Evolutionary conservation across 2,888 invertebrate genomes (phyloP), one percentile per base, ranked within the genome.

Genomic region (Leptopilina drosophilae): DNA sequence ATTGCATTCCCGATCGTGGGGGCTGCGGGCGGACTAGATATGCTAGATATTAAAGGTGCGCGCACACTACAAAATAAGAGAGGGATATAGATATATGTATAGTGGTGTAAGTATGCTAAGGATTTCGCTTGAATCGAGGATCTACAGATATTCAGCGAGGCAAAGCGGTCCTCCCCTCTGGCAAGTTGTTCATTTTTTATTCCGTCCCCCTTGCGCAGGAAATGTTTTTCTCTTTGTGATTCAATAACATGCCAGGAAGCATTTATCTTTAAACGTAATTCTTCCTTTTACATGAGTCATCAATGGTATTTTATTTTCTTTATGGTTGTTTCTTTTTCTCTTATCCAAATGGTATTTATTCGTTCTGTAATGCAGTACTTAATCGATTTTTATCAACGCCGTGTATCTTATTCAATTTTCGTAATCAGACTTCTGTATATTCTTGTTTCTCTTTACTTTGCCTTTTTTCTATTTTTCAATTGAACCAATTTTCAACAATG

Each of bases 11-110:
- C 33, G 14, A 42, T 56, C 56, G 69, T 69, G 49, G 53, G 42
- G 69, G 53, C 69, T 69, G 69, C 56, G 73, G 73, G 56, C 73
- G 56, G 73, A 56, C 73, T 56, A 73, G 73, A 73, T 73, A 73
- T 56, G n/a, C 56, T 73, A 11, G 73, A 73, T 73, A 73, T 73
- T 56, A 40, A 56, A 66, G 46, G 12, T 42, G 66, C 33, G 66
- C 33, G 33, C 53, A 56, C 53, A 73, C 14, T 42, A 8, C 42
- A 42, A 42, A 42, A 42, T 20, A 26, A 53, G 59, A 62, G 20
- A 12, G 11, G 11, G 9, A 49, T 49, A 49, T 49, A 56, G 12
- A 33, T 33, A 33, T 33, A 33, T 26, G 3, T 33, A 33, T 33
- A 33, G 2, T 33, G 33, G 12, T 26, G 26, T 69, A 53, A 53